Percentiles rank a stretch among this genome's conserved stretches.
These are phyloP conservation scores for Drosophila asahinai DNA, from an alignment of 1,140 invertebrate species.

Conservation along the genomic window DNA sequence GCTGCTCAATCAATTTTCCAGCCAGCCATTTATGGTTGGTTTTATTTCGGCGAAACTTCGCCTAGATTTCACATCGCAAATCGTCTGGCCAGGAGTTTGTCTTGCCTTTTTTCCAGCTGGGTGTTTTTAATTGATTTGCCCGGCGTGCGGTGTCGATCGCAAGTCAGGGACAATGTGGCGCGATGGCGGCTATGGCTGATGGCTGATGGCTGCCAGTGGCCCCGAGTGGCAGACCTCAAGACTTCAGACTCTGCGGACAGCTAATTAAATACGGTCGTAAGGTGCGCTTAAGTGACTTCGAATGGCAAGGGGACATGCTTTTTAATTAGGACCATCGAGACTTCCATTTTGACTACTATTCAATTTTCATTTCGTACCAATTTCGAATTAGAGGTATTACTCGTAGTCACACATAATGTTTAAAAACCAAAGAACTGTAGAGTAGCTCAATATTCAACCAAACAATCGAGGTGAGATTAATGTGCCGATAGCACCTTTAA, in stretches of 20 bases:
- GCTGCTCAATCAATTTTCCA: constrained; percentile 64
- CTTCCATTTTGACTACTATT: neutral
- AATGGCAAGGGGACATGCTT: neutral
- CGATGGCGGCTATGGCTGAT: constrained; percentile 20
- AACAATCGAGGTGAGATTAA: too few species aligned
- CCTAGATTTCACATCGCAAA: constrained; percentile 44
- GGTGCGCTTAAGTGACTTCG: constrained; percentile 10
- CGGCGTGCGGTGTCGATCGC: constrained; percentile 48
- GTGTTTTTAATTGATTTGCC: constrained; percentile 51
- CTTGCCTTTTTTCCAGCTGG: constrained; percentile 32
- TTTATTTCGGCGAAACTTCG: constrained; percentile 54
- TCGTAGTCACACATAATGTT: neutral
- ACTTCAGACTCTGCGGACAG: constrained; percentile 35
- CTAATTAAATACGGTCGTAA: constrained; percentile 50
- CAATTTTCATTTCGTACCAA: neutral
- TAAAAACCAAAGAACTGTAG: neutral
- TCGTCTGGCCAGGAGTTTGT: constrained; percentile 38
- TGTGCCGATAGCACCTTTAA: too few species aligned
- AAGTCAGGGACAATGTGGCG: constrained; percentile 53
- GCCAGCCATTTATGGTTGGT: constrained; percentile 36
- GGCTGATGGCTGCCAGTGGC: constrained; percentile 42
- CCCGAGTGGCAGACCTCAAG: constrained; percentile 36
- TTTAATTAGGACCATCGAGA: constrained; percentile 17
- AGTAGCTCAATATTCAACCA: neutral
- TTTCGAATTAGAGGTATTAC: neutral